phyloP scores from a whole-genome alignment of 1,140 invertebrate species.

The Cyclina sinensis region DNA sequence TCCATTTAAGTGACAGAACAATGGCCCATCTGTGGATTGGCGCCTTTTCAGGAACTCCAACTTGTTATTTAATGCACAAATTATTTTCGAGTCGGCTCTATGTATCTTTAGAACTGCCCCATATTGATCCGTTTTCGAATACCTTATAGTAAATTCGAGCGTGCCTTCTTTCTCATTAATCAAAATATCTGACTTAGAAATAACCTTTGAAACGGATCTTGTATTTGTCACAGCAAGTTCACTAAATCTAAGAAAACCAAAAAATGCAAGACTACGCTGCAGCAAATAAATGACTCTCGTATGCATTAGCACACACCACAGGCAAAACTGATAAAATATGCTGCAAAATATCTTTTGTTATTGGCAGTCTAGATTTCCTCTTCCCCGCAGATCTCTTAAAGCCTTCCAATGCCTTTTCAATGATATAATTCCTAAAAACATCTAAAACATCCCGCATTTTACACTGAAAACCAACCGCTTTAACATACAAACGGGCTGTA shows the following conservation, averaged over 20 bases:
- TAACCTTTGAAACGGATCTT: too few species aligned
- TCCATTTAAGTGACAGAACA: conserved; percentile 42
- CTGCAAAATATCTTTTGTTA: not conserved
- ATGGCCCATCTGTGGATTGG: not conserved
- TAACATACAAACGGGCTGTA: conserved; percentile 10
- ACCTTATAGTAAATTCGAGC: not conserved
- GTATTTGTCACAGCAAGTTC: too few species aligned
- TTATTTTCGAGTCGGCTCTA: not conserved
- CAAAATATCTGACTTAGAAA: too few species aligned
- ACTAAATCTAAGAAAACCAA: too few species aligned
- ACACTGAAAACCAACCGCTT: conserved; percentile 6
- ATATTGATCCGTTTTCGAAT: conserved; percentile 2
- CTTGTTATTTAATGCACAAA: conserved; percentile 7
- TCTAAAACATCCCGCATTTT: not conserved
- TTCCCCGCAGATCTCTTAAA: too few species aligned
- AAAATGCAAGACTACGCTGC: too few species aligned
- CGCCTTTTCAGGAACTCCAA: not conserved
- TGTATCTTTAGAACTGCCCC: not conserved
- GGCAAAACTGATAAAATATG: not conserved
- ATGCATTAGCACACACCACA: not conserved
- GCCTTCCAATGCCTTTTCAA: too few species aligned
- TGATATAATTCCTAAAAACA: not conserved
- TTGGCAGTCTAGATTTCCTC: not conserved
- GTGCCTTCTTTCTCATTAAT: too few species aligned
- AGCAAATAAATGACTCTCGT: too few species aligned